Evolutionary conservation across 2,797 vertebrate genomes (phyloP).

Genomic region (Mormyrus proboscirostris): DNA sequence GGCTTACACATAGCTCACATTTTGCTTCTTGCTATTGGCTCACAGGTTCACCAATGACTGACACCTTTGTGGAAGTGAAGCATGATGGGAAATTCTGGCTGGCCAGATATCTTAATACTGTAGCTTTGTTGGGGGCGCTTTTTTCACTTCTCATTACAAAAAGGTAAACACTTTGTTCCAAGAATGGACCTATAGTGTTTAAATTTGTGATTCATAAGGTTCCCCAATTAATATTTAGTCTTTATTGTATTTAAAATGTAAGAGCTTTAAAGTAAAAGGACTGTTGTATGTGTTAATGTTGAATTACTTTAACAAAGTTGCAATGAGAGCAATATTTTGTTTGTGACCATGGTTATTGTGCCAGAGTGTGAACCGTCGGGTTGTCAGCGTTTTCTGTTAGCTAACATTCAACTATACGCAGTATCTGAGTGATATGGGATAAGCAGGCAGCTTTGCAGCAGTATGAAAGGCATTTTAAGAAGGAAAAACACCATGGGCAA

Average conservation of each 20-base stretch:
- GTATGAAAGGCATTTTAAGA: conserved; percentile 8
- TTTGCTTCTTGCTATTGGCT: conserved; percentile 11
- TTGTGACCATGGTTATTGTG: conserved; percentile 23
- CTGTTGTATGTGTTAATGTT: conserved; percentile 42
- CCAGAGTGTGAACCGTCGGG: background rate
- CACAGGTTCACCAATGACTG: conserved; percentile 27
- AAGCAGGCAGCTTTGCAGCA: background rate
- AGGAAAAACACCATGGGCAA: background rate
- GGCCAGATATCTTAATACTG: conserved; percentile 58
- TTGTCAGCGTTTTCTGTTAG: background rate
- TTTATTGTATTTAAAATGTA: conserved; percentile 52
- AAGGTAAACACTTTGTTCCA: conserved; percentile 21
- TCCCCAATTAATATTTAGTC: conserved; percentile 39
- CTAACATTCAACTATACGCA: background rate
- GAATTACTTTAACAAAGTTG: conserved; percentile 57
- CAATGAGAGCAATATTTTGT: conserved; percentile 56
- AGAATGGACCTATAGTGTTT: background rate
- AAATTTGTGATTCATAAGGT: conserved; percentile 12
- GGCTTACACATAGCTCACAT: background rate
- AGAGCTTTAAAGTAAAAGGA: conserved; percentile 50
- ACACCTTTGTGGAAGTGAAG: conserved; percentile 21
- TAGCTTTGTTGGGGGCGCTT: conserved; percentile 34
- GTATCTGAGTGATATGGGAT: background rate
- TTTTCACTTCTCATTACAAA: conserved; percentile 24
- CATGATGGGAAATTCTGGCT: conserved; percentile 54